Conservation (phyloP, 2,797 vertebrate genomes). For the Brotogeris chrysoptera region DNA sequence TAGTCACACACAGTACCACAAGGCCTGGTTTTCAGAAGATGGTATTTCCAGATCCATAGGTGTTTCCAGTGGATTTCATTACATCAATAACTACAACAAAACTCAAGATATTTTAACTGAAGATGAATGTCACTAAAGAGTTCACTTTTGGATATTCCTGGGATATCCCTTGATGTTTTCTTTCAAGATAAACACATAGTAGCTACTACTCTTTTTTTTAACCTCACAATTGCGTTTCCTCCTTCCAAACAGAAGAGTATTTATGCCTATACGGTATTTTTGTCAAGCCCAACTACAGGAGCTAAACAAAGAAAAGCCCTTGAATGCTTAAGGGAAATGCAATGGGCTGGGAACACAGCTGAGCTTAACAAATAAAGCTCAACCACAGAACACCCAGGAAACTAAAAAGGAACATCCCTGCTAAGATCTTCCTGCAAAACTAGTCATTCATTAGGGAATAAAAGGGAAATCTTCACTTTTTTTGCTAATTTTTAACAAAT, state of each 20-base stretch:
- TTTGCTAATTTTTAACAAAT: background rate
- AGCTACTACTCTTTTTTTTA: background rate
- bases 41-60: background rate
- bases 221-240: background rate
- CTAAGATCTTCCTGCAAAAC: background rate
- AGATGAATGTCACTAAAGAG: background rate
- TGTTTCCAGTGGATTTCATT: background rate
- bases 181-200: background rate
- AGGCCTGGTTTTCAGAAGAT: background rate
- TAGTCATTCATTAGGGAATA: background rate
- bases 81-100: background rate
- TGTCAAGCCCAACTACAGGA: background rate
- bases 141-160: background rate
- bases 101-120: background rate
- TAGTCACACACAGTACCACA: background rate
- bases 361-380: slow-evolving; percentile 23
- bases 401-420: background rate
- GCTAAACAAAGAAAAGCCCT: background rate
- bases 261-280: background rate
- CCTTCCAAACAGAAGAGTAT: background rate
- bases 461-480: background rate
- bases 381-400: background rate
- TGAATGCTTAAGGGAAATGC: background rate
- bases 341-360: background rate
- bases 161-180: background rate